Percentiles rank a stretch among this genome's conserved stretches.
phyloP scores from a whole-genome alignment of 1,140 invertebrate species.

The Chironomus tepperi region DNA sequence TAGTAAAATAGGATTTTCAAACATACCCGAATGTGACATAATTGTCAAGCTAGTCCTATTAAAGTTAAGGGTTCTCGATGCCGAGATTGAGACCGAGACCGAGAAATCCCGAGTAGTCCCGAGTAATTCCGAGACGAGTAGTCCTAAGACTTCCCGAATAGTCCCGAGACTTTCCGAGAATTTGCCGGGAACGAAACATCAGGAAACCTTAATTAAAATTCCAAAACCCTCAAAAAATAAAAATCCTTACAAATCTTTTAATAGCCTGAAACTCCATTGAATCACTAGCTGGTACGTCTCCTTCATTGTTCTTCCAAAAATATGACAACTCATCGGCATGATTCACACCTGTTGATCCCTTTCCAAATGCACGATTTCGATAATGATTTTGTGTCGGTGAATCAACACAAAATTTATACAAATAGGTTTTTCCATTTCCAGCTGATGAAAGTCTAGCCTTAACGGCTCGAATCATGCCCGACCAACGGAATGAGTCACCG shows the following conservation, averaged over 20 bases:
- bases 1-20: no score
- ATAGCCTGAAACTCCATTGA: slow-evolving; percentile 36
- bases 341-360: slow-evolving; percentile 39
- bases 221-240: no score
- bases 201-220: no score
- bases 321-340: slow-evolving; percentile 58
- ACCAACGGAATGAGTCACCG: neutral
- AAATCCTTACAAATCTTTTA: slow-evolving; percentile 34
- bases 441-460: neutral
- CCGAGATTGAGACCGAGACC: no score
- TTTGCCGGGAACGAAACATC: no score
- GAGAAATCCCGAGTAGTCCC: no score
- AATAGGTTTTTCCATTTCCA: slow-evolving; percentile 15
- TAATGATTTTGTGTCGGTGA: slow-evolving; percentile 33
- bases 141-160: no score
- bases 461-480: neutral
- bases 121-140: no score
- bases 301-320: slow-evolving; percentile 46
- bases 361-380: neutral
- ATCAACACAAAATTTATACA: slow-evolving; percentile 12
- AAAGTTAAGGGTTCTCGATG: no score
- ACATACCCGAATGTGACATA: no score
- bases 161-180: no score
- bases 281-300: slow-evolving; percentile 35
- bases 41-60: no score